phyloP scores from a whole-genome alignment of 2,113 vertebrate species.

The Lanius collurio region DNA sequence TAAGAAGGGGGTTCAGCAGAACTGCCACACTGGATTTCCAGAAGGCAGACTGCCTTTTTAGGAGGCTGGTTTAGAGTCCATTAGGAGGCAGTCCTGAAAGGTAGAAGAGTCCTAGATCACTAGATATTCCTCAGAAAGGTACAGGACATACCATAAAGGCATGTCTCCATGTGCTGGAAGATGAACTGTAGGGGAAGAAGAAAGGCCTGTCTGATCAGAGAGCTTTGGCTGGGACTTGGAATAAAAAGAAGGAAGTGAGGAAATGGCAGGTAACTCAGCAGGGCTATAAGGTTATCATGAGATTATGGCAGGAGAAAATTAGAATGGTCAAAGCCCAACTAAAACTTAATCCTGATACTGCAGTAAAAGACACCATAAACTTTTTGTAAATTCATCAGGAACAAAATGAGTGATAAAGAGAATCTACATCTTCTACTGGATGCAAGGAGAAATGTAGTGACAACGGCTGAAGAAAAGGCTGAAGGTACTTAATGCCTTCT shows the following conservation, averaged over 20 bases:
- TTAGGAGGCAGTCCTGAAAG: neutral
- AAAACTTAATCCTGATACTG: neutral
- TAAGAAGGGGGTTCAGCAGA: neutral
- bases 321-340: neutral
- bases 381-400: neutral
- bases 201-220: neutral
- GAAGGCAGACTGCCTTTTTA: neutral
- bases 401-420: neutral
- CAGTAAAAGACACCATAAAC: neutral
- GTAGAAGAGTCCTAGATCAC: accelerated
- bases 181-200: neutral
- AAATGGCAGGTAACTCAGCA: neutral
- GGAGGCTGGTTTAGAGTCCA: neutral
- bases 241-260: neutral
- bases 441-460: neutral
- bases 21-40: neutral
- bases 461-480: neutral
- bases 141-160: neutral
- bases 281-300: neutral
- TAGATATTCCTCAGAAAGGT: neutral
- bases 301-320: neutral
- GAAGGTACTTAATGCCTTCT: too few species aligned
- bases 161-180: neutral
- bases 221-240: neutral
- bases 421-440: neutral